Evolutionary conservation across 2,888 invertebrate genomes (phyloP), one percentile per base, ranked within the genome.

Genomic region (Drosophila multiciliata): DNA sequence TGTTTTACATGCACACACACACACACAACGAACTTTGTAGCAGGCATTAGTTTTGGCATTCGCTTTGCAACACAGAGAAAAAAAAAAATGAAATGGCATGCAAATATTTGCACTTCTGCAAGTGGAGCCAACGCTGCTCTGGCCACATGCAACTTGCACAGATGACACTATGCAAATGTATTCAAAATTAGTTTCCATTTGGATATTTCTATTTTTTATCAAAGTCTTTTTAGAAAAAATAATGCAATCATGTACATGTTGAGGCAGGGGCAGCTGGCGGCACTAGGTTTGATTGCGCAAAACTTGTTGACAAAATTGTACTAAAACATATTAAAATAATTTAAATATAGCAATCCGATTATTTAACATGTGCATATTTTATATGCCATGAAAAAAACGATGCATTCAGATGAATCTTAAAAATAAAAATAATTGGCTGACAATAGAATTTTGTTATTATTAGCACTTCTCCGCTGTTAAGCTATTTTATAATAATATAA

Each of bases 101-200:
- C 80, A 82, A 83, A 85, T 85, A 85, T 87, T 87, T 85, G 81
- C 69, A 66, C 55, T 66, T 70, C 36, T 66, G 57, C 59, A 66
- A 69, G 54, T 36, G 52, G 29, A 17, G 32, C 35, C 55, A 38
- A 49, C 42, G 26, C 26, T 55, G 40, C 66, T n/a, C 48, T 55
- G 61, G 74, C 70, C 79, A 70, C 48, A 75, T 61, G 64, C 61
- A 87, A 76, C 78, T 78, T 70, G 70, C 82, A 78, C 91, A 89
- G 87, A 84, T 89, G 86, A 81, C 89, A 83, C 79, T 91, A 91
- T 91, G 91, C 83, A 91, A 91, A 91, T 91, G 78, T 74, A 83
- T 90, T 87, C 75, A 81, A 90, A 91, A 91, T 90, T 89, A 91
- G 89, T 90, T 91, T 90, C 81, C 79, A 75, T 87, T 86, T 70